Evolutionary conservation across 2,113 vertebrate species (phyloP).

Genomic region (Cnemophilus loriae): DNA sequence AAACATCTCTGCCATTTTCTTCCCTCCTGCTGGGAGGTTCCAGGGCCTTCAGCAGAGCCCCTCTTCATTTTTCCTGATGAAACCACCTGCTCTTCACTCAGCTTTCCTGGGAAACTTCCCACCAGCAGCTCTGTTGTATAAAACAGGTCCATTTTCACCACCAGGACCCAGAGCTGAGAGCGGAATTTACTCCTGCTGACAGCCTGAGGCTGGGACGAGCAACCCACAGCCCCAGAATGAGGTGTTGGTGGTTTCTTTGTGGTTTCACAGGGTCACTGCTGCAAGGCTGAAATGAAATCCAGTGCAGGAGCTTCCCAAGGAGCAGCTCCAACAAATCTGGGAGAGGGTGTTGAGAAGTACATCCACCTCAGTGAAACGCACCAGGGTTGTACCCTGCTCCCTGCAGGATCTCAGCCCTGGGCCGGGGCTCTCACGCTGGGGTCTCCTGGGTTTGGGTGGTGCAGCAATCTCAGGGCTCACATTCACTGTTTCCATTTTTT

Average conservation of each 20-base stretch:
- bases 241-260: neutral
- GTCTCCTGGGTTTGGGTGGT: fast-evolving
- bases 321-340: neutral
- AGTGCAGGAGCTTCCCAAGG: neutral
- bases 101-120: neutral
- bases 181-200: neutral
- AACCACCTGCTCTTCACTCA: neutral
- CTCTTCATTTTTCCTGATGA: neutral
- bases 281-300: neutral
- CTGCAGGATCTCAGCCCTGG: neutral
- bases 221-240: neutral
- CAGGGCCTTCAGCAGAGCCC: neutral
- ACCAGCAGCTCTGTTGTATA: neutral
- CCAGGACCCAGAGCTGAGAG: neutral
- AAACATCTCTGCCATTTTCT: neutral
- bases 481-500: neutral
- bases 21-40: neutral
- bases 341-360: neutral
- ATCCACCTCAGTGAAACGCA: fast-evolving
- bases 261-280: neutral
- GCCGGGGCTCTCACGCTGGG: fast-evolving
- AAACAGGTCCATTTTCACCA: neutral
- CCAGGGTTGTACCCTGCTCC: neutral
- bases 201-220: neutral
- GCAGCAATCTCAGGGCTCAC: neutral